Evolutionary conservation across 2,797 vertebrate species (phyloP).

Genomic region (Monodelphis domestica): DNA sequence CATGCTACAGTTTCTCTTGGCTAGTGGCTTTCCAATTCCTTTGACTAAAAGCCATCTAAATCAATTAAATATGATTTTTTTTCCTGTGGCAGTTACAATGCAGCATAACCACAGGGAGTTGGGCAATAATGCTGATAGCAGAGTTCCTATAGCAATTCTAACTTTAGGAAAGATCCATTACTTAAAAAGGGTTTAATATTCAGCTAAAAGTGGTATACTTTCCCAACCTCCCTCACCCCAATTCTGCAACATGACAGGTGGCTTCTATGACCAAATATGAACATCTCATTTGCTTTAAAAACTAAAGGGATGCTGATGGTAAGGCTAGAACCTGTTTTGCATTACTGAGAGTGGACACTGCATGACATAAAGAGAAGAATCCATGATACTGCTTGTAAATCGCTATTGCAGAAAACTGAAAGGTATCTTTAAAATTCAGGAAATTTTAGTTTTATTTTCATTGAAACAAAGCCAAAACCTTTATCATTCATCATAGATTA

Average conservation of each 20-base stretch:
- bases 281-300: background rate
- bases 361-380: background rate
- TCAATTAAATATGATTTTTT: conserved; percentile 27
- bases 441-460: background rate
- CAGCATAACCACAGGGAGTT: background rate
- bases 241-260: background rate
- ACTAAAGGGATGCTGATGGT: background rate
- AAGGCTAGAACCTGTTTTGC: background rate
- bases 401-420: background rate
- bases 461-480: background rate
- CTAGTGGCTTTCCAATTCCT: conserved; percentile 22
- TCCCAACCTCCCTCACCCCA: background rate
- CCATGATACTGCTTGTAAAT: background rate
- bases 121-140: background rate
- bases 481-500: background rate
- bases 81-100: conserved; percentile 1
- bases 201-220: background rate
- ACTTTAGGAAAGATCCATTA: background rate
- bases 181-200: background rate
- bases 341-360: background rate
- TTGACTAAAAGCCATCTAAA: conserved; percentile 21
- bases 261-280: background rate
- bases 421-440: background rate
- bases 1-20: conserved; percentile 5
- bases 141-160: background rate